These are phyloP conservation scores for Drosophila robusta DNA, from an alignment of 2,888 invertebrate species.

Conservation along the genomic window DNA sequence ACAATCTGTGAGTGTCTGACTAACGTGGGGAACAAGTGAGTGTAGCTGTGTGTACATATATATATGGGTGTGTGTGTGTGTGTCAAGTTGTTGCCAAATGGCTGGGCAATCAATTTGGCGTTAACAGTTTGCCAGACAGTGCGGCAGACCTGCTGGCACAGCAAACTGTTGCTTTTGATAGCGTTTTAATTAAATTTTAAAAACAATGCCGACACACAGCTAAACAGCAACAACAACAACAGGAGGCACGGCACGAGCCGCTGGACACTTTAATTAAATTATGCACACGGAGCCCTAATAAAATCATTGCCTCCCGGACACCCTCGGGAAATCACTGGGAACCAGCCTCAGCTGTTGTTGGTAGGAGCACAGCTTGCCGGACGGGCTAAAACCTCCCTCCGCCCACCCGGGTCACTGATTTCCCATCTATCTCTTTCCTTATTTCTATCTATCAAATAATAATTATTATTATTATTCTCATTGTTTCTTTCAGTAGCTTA, in stretches of 20 bases:
- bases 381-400: no score
- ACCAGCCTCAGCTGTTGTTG: no score
- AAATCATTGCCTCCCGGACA: constrained; percentile 25
- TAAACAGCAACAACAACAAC: constrained; percentile 8
- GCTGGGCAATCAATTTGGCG: constrained; percentile 46
- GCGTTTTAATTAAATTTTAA: constrained; percentile 64
- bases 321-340: no score
- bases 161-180: constrained; percentile 55
- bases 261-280: constrained; percentile 50
- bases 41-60: background rate
- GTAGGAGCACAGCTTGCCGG: no score
- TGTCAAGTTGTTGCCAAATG: constrained; percentile 27
- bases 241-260: constrained; percentile 4
- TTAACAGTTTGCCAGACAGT: constrained; percentile 32
- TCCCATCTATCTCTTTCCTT: no score
- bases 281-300: constrained; percentile 43
- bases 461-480: no score
- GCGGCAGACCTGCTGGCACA: constrained; percentile 9
- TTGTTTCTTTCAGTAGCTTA: no score
- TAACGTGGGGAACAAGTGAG: background rate
- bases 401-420: no score
- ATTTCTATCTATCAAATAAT: no score
- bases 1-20: constrained; percentile 1
- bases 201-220: constrained; percentile 34
- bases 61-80: background rate